These are phyloP conservation scores for Azemiops feae DNA, from an alignment of 2,113 vertebrate genomes.

Conservation along the genomic window DNA sequence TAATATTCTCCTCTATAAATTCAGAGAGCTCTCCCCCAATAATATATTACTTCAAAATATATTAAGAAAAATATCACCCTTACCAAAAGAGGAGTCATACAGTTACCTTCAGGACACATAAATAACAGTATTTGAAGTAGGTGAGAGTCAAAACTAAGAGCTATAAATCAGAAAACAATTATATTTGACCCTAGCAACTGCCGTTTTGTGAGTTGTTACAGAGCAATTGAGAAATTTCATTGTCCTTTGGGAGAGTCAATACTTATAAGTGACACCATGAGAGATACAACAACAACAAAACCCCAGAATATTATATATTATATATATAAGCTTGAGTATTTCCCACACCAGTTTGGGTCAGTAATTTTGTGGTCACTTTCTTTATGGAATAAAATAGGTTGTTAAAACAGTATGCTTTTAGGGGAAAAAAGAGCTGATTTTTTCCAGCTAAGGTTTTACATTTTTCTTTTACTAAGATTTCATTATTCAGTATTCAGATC, in stretches of 20 bases:
- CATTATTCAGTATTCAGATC: background rate
- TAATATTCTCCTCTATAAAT: slow-evolving; percentile 1
- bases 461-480: background rate
- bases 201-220: slow-evolving; percentile 9
- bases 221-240: slow-evolving; percentile 25
- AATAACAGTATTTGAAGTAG: slow-evolving; percentile 18
- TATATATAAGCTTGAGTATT: too few species aligned
- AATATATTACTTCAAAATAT: slow-evolving; percentile 13
- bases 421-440: background rate
- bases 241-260: slow-evolving; percentile 29
- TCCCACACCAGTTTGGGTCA: background rate
- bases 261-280: background rate
- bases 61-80: slow-evolving; percentile 6
- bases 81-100: background rate
- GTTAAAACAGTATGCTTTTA: slow-evolving; percentile 14
- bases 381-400: slow-evolving; percentile 16
- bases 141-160: background rate
- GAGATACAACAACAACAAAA: background rate
- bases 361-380: slow-evolving; percentile 14
- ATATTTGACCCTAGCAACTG: slow-evolving; percentile 14
- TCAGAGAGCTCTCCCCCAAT: background rate
- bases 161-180: background rate
- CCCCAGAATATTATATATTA: background rate
- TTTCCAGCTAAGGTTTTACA: background rate
- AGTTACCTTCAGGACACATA: slow-evolving; percentile 13